These are phyloP conservation scores for Ochlodes sylvanus DNA, from an alignment of 2,888 invertebrate species.

Conservation along the genomic window DNA sequence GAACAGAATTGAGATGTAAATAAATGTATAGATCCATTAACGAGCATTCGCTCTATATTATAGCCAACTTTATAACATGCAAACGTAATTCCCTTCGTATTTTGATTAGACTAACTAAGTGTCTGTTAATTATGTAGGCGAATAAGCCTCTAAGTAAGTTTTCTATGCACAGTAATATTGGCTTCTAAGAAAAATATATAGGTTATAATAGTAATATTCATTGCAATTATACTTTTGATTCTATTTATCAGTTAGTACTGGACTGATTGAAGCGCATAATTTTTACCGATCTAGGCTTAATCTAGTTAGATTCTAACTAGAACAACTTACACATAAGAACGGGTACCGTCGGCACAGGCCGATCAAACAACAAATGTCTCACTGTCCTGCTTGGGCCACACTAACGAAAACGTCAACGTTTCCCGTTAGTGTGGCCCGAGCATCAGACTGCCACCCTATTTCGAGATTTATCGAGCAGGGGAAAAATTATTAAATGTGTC, in stretches of 20 bases:
- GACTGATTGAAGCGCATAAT: constrained; percentile 42
- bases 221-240: neutral
- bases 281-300: constrained; percentile 64
- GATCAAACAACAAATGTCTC: constrained; percentile 57
- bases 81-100: constrained; percentile 48
- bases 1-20: constrained; percentile 69
- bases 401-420: too few relatives aligned
- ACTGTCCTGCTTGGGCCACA: constrained; percentile 49
- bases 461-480: constrained; percentile 21
- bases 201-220: neutral
- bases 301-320: constrained; percentile 69
- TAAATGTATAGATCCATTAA: constrained; percentile 69
- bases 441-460: constrained; percentile 47
- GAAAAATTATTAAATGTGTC: constrained; percentile 12
- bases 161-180: neutral
- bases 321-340: constrained; percentile 63
- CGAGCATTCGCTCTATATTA: constrained; percentile 57
- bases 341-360: constrained; percentile 58
- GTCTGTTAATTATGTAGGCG: constrained; percentile 15
- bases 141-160: neutral
- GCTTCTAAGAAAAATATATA: too few relatives aligned
- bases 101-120: constrained; percentile 45
- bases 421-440: too few relatives aligned
- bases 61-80: constrained; percentile 49
- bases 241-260: neutral